Conservation (phyloP, 1,140 invertebrate species). For the Mya arenaria region DNA sequence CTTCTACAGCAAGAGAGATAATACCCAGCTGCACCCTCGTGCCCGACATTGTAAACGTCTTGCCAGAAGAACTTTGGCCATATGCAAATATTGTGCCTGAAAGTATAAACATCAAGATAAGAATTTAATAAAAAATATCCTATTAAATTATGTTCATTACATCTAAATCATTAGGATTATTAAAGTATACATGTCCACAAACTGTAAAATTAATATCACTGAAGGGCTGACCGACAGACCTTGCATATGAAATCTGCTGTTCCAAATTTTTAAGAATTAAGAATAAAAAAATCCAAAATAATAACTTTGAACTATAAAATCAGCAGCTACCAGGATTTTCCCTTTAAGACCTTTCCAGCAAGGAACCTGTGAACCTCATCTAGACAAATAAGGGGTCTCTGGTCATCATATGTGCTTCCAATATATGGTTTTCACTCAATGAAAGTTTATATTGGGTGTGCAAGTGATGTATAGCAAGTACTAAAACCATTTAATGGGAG, state of each 20-base stretch:
- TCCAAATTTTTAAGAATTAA: background rate
- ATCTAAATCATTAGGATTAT: too few relatives aligned
- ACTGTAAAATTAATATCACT: background rate
- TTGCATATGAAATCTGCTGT: background rate
- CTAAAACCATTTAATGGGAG: too few relatives aligned
- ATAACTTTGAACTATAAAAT: too few relatives aligned
- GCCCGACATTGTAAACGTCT: slow-evolving; percentile 99
- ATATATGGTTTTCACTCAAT: too few relatives aligned
- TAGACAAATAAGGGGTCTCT: too few relatives aligned
- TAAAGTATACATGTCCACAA: background rate
- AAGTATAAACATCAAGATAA: background rate
- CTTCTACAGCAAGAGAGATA: slow-evolving; percentile 98
- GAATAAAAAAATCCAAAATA: background rate
- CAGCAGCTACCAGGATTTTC: too few relatives aligned
- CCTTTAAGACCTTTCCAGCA: too few relatives aligned
- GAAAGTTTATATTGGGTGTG: too few relatives aligned
- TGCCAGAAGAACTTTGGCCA: slow-evolving; percentile 99
- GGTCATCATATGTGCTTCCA: too few relatives aligned
- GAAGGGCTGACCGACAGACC: background rate
- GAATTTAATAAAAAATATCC: background rate
- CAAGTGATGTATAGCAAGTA: too few relatives aligned
- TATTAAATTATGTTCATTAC: too few relatives aligned
- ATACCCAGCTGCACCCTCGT: slow-evolving; percentile 96
- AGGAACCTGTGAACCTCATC: too few relatives aligned
- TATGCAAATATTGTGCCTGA: slow-evolving; percentile 99